Evolutionary conservation across 2,888 invertebrate species (phyloP), one percentile per base, ranked within the genome.

Genomic region (Masnerella sp.): DNA sequence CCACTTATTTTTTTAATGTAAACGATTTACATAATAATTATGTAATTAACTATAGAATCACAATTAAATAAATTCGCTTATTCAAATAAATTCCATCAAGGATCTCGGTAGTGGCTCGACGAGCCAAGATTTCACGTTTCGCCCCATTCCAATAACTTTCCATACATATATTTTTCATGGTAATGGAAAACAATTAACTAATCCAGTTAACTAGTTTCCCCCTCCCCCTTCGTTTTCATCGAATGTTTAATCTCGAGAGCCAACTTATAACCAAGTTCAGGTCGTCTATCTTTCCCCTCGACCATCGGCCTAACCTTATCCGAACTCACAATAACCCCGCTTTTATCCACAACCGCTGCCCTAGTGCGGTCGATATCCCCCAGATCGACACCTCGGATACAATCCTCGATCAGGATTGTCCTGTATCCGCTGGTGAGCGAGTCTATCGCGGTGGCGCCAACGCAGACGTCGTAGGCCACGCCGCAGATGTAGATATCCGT

Each of bases 401-500:
- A 97, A 88, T 98, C 97, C 79, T 97, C 96, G 7, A 98, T 90
- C 22, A 98, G 88, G 49, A 96, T 90, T 8, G 97, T 95, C 76
- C 97, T 91, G 89, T 96, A 97, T 0, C 97, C 97, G 79, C 95
- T 94, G 0, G 95, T 95, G n/a, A 96, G 87, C 0, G 97, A 94
- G 88, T 97, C 96, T 0, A 93, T 92, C 30, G 96, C 95, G 0
- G 97, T 97, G 3, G 96, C 95, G 0, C 95, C 95, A 4, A 98
- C 98, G 87, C 98, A 98, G 42, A 97, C 94, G 87, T 98, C 98
- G 83, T 96, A 97, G 0, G 98, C 98, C 71, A 98, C 89, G 0
- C 98, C 98, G 84, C 97, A 97, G 34, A 97, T 93, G 88, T 96
- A 97, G 78, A 98, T 95, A 86, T 98, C 97, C 2, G 96, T 96